Base-by-base conservation (phyloP, 2,888 invertebrate species). In the Caradrina clavipalpis region DNA sequence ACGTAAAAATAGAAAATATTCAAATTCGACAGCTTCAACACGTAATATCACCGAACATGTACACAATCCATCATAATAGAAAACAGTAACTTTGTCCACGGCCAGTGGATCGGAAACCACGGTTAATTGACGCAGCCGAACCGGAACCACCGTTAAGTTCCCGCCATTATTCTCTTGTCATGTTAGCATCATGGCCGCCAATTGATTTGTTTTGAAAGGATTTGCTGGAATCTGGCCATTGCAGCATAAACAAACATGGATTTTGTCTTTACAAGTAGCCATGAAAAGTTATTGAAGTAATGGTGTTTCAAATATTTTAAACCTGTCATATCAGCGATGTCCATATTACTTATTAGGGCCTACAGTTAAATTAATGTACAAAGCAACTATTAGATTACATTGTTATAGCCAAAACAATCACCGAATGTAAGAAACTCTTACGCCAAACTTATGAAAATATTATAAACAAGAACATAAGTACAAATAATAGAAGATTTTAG, bases 91-190 rank as follows among this genome's bases (percentile, higher is more conserved):
- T 84, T 83, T 87, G 89, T 89, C 84, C 86, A 86, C 86, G 91
- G 85, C 87, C 93, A 92, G 82, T 91, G 91, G 86, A 89, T 91
- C 93, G 93, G 92, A 94, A 93, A 91, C 89, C 83, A 89, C 88
- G 83, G 90, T 89, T 86, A 89, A 90, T 89, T 86, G 88, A 73
- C 80, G 78, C 67, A 86, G 76, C 58, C 86, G 84, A 84, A 84
- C 88, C 90, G 88, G 86, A 88, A 90, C 87, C 79, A 86, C 88
- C 88, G 90, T 88, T 88, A 88, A 76, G 80, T 86, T 83, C 84
- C 84, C 81, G 81, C 77, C 84, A 90, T 90, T 90, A 87, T 88
- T 87, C 84, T 86, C 73, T 83, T 75, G 80, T 81, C 74, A 81
- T 84, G 62, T 68, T 69, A 67, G 70, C 61, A 74, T 71, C 59